Percentiles rank a stretch among this genome's conserved stretches.
Evolutionary conservation across 1,140 invertebrate genomes (phyloP).

Genomic region (Ceratina japonica): DNA sequence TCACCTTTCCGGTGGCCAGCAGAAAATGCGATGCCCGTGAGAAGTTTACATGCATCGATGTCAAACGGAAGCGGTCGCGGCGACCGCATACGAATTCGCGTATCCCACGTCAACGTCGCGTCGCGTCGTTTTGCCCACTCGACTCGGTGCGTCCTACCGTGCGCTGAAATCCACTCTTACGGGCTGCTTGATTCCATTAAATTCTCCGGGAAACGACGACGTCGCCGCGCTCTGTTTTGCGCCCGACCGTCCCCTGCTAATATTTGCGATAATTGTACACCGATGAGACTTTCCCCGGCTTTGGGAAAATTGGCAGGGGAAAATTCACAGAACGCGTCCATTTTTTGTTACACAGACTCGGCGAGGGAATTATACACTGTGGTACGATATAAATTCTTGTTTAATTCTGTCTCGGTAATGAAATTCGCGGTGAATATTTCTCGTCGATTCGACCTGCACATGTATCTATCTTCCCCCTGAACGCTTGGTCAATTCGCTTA

Average conservation of each 20-base stretch:
- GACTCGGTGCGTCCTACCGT: background rate
- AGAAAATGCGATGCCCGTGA: conserved; percentile 36
- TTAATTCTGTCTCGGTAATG: no score
- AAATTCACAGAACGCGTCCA: no score
- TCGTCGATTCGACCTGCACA: no score
- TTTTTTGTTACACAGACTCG: no score
- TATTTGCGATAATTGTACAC: background rate
- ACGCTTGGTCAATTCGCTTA: background rate
- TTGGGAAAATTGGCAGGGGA: no score
- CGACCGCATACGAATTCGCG: conserved; percentile 42
- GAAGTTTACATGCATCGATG: background rate
- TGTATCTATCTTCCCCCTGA: no score
- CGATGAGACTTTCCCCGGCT: background rate
- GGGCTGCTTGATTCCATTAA: conserved; percentile 38
- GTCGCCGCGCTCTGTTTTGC: background rate
- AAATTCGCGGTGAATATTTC: no score
- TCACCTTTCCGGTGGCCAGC: conserved; percentile 25
- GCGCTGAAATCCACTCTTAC: conserved; percentile 28
- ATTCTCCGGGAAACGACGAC: background rate
- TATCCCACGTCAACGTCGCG: conserved; percentile 27
- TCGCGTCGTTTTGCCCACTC: background rate
- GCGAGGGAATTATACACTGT: no score
- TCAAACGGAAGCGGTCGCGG: background rate
- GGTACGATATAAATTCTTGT: no score
- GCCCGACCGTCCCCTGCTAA: background rate